Evolutionary conservation across 2,797 vertebrate genomes (phyloP).

Genomic region (Anabas testudineus): DNA sequence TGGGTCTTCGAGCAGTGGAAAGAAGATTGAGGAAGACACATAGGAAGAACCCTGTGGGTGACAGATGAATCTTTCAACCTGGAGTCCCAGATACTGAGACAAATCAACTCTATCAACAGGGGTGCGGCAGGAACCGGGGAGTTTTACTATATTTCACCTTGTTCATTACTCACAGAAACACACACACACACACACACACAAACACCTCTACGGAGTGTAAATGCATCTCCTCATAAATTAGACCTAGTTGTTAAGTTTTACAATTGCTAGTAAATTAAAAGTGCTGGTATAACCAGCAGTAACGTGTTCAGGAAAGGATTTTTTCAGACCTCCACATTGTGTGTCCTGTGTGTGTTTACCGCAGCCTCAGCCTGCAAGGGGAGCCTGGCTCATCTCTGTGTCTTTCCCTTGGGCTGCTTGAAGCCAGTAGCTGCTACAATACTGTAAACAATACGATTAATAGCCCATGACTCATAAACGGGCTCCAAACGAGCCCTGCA

Average conservation of each 20-base stretch:
- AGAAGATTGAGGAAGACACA: conserved; percentile 69
- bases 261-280: conserved; percentile 67
- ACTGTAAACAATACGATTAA: conserved; percentile 87
- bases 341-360: conserved; percentile 67
- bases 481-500: conserved; percentile 78
- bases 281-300: conserved; percentile 40
- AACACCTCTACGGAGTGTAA: conserved; percentile 33
- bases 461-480: conserved; percentile 84
- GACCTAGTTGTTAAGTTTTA: conserved; percentile 68
- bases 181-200: conserved; percentile 11
- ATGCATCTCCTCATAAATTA: conserved; percentile 67
- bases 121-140: conserved; percentile 46
- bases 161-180: conserved; percentile 60
- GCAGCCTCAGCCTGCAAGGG: conserved; percentile 53
- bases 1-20: conserved; percentile 56
- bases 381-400: conserved; percentile 77
- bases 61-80: conserved; percentile 70
- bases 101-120: conserved; percentile 70
- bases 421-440: conserved; percentile 79
- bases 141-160: conserved; percentile 66
- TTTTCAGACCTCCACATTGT: conserved; percentile 43
- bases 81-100: conserved; percentile 69
- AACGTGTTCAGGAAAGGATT: conserved; percentile 33
- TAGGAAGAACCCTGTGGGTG: conserved; percentile 66
- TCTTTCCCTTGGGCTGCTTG: conserved; percentile 68